Conservation (phyloP, 2,113 vertebrate genomes). For the Strix aluco region DNA sequence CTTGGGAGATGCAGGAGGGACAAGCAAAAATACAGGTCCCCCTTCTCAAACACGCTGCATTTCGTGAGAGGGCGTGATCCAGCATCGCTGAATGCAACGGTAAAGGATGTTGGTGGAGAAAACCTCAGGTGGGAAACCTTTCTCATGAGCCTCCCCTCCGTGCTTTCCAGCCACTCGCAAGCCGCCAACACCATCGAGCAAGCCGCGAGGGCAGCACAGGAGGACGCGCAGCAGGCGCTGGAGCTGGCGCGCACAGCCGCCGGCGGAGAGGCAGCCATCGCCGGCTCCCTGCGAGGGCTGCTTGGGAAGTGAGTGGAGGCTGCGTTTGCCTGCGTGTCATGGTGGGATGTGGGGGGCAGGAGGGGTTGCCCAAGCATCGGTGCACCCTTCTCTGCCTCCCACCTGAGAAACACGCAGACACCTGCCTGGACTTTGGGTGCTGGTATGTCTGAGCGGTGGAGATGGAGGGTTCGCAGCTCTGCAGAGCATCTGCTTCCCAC, state of each 20-base stretch:
- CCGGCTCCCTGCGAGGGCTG: slow-evolving; percentile 70
- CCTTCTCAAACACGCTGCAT: fast-evolving
- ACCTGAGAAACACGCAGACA: neutral
- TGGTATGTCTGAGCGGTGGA: fast-evolving
- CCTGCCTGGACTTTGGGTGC: fast-evolving
- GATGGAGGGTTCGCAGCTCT: neutral
- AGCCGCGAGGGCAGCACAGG: slow-evolving; percentile 42
- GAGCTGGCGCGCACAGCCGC: slow-evolving; percentile 56
- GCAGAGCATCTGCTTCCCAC: neutral
- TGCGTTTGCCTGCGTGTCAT: fast-evolving
- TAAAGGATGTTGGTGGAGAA: neutral
- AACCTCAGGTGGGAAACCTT: neutral
- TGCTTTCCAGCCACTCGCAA: slow-evolving; percentile 76
- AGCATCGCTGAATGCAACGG: neutral
- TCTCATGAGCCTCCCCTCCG: neutral
- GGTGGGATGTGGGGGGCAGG: fast-evolving
- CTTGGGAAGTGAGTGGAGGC: slow-evolving; percentile 72
- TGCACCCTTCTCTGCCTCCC: neutral
- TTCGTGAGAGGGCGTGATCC: fast-evolving
- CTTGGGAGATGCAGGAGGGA: neutral
- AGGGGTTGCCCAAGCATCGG: fast-evolving
- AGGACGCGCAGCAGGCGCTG: slow-evolving; percentile 68
- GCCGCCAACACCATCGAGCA: slow-evolving; percentile 68
- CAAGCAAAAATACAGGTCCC: fast-evolving
- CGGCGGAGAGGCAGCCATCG: slow-evolving; percentile 23